Percentiles rank a stretch among this genome's conserved stretches.
Conservation (phyloP, 2,888 invertebrate genomes). For the Caenorhabditis japonica region DNA sequence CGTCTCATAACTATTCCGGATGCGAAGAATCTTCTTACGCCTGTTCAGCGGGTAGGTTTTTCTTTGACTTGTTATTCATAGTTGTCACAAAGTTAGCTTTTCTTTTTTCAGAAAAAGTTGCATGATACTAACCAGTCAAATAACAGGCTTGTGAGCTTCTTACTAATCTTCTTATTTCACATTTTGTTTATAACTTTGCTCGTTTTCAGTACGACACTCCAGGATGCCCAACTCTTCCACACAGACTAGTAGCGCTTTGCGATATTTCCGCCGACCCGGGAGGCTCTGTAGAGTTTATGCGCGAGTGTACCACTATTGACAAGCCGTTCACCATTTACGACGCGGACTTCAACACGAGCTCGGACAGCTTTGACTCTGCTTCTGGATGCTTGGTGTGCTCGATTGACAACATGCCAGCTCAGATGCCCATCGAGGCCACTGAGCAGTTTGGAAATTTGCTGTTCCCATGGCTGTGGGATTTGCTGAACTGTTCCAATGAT, state of each 20-base stretch:
- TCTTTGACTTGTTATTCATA: neutral
- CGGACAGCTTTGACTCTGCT: constrained; percentile 81
- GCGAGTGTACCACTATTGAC: constrained; percentile 98
- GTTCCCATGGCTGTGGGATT: constrained; percentile 89
- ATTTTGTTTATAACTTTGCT: neutral
- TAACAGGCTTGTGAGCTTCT: constrained; percentile 19
- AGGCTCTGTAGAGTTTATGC: constrained; percentile 98
- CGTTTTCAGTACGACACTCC: constrained; percentile 65
- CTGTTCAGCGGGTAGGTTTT: constrained; percentile 81
- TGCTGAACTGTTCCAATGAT: constrained; percentile 79
- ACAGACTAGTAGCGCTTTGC: constrained; percentile 87
- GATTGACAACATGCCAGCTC: constrained; percentile 99
- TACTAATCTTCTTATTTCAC: constrained; percentile 1
- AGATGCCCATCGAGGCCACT: constrained; percentile 94
- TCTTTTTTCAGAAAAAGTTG: neutral
- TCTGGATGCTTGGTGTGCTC: constrained; percentile 96
- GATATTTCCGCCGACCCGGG: constrained; percentile 99
- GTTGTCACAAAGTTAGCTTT: neutral
- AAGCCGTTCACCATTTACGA: constrained; percentile 99
- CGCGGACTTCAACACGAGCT: constrained; percentile 96
- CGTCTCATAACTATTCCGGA: constrained; percentile 96
- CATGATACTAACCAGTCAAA: constrained; percentile 21
- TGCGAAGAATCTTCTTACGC: constrained; percentile 88
- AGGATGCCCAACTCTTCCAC: constrained; percentile 72
- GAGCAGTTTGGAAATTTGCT: constrained; percentile 96